Evolutionary conservation across 1,140 invertebrate genomes (phyloP).

Genomic region (Pinna nobilis): DNA sequence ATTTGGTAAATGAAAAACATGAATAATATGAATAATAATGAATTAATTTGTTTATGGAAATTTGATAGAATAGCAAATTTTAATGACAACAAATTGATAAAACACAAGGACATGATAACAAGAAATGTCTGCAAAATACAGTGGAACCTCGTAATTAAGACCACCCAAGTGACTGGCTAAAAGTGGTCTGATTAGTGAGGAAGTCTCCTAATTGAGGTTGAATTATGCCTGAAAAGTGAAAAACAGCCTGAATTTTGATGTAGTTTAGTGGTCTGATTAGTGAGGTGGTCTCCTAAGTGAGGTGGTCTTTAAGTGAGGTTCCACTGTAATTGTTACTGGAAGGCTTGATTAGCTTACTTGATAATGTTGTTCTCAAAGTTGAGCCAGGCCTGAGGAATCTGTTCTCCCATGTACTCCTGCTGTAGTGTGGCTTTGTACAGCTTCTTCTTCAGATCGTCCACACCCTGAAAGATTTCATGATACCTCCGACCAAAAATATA

Average conservation of each 20-base stretch:
- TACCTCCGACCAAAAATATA: not conserved
- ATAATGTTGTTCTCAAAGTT: slow-evolving; percentile 67
- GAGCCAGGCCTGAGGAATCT: slow-evolving; percentile 72
- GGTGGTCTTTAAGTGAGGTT: not conserved
- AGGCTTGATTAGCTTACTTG: slow-evolving; percentile 36
- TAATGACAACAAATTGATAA: no score
- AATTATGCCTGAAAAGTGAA: not conserved
- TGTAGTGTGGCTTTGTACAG: slow-evolving; percentile 62
- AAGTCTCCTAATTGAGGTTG: not conserved
- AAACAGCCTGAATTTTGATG: not conserved
- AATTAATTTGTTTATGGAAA: no score
- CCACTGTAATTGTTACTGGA: not conserved
- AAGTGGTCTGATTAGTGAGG: not conserved
- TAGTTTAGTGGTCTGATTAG: not conserved
- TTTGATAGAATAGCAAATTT: no score
- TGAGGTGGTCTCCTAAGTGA: not conserved
- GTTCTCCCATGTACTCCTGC: slow-evolving; percentile 71
- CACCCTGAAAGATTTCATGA: slow-evolving; percentile 55
- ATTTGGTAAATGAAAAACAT: no score
- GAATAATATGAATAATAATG: no score
- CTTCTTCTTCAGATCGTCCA: slow-evolving; percentile 59
- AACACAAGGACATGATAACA: no score
- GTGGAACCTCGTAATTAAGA: no score
- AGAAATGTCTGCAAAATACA: no score
- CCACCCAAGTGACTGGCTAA: no score